These are phyloP conservation scores for Phoxinus dragarum DNA, from an alignment of 2,797 vertebrate genomes.

Conservation along the genomic window DNA sequence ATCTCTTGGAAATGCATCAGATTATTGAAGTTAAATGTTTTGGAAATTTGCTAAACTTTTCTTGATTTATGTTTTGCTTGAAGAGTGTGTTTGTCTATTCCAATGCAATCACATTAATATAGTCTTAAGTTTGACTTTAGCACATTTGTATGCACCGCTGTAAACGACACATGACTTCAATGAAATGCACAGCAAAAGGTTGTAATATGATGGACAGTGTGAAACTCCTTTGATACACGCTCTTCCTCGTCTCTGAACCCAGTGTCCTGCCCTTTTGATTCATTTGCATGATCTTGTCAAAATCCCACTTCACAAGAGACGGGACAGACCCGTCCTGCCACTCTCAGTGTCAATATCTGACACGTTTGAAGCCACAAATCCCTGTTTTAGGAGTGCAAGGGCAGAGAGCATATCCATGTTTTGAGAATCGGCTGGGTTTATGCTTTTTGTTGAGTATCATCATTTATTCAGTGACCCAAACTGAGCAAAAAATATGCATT, in stretches of 20 bases:
- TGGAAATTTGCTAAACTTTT: background rate
- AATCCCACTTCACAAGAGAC: slow-evolving; percentile 62
- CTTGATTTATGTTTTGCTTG: background rate
- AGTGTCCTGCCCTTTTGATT: slow-evolving; percentile 48
- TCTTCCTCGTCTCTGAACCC: slow-evolving; percentile 17
- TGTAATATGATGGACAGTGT: slow-evolving; percentile 48
- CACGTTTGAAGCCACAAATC: slow-evolving; percentile 71
- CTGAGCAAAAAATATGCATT: background rate
- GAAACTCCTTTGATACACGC: slow-evolving; percentile 10
- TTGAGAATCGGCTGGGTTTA: background rate
- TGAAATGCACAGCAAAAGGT: background rate
- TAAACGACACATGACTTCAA: background rate
- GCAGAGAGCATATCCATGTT: slow-evolving; percentile 52
- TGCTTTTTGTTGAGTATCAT: background rate
- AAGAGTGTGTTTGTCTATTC: background rate
- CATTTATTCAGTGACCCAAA: background rate
- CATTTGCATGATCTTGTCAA: slow-evolving; percentile 66
- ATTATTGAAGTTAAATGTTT: background rate
- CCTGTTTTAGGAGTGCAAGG: slow-evolving; percentile 73
- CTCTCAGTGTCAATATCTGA: slow-evolving; percentile 73
- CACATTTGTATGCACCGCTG: background rate
- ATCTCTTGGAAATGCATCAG: background rate
- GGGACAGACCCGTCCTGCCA: slow-evolving; percentile 73
- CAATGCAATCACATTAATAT: background rate
- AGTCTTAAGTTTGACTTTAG: background rate